These are phyloP conservation scores for Beris morrisii DNA, from an alignment of 2,888 invertebrate species.

Conservation along the genomic window DNA sequence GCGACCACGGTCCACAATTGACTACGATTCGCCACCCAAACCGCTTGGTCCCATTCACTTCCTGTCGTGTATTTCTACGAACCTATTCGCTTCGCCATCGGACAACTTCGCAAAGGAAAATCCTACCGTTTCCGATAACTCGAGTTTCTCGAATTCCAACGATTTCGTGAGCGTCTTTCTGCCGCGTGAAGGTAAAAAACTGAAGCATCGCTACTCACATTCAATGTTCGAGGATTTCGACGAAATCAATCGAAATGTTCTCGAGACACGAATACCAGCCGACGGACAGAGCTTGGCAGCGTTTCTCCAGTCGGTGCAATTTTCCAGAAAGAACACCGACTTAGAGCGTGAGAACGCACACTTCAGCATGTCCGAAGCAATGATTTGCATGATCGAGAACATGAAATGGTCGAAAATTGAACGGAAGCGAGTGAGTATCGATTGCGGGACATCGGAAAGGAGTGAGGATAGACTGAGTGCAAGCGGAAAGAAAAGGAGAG, in stretches of 20 bases:
- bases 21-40: slow-evolving; percentile 32
- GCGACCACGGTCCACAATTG: neutral
- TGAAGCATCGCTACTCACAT: slow-evolving; percentile 41
- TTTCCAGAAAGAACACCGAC: slow-evolving; percentile 71
- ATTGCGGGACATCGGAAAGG: neutral
- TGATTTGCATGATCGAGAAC: slow-evolving; percentile 80
- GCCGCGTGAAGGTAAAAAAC: slow-evolving; percentile 51
- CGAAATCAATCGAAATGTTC: slow-evolving; percentile 57
- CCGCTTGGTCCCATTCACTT: slow-evolving; percentile 31
- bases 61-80: slow-evolving; percentile 33
- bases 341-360: slow-evolving; percentile 84
- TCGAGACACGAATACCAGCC: slow-evolving; percentile 50
- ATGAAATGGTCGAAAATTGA: slow-evolving; percentile 63
- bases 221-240: slow-evolving; percentile 41
- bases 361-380: slow-evolving; percentile 80
- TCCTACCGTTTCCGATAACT: neutral
- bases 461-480: neutral
- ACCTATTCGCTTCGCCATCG: slow-evolving; percentile 28
- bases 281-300: slow-evolving; percentile 73
- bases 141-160: slow-evolving; percentile 39
- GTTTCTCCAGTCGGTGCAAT: slow-evolving; percentile 72
- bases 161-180: slow-evolving; percentile 50
- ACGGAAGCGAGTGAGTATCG: slow-evolving; percentile 22
- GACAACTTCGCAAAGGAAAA: neutral
- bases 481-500: neutral